Evolutionary conservation across 2,113 vertebrate species (phyloP).

Genomic region (Thalassarche chlororhynchos): DNA sequence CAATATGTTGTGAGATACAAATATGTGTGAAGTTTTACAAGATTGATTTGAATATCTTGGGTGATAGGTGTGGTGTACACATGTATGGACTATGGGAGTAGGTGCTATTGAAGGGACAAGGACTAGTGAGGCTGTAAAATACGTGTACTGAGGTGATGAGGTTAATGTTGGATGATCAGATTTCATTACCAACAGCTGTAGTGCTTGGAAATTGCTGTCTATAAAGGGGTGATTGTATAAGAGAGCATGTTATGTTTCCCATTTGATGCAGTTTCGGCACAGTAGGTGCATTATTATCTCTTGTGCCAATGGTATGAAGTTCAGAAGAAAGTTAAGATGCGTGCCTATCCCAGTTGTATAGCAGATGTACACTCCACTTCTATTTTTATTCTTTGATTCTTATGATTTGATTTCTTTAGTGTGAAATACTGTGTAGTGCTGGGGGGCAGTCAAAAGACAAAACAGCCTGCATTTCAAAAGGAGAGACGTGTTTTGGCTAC

Average conservation of each 20-base stretch:
- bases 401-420: neutral
- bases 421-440: neutral
- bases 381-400: neutral
- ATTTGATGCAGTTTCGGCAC: neutral
- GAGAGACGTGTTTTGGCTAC: neutral
- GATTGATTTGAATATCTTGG: neutral
- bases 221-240: neutral
- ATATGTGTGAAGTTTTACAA: neutral
- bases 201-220: neutral
- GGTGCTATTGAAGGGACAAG: neutral
- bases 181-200: neutral
- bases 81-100: neutral
- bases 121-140: neutral
- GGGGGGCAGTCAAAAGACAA: neutral
- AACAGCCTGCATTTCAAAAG: slow-evolving; percentile 10
- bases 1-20: neutral
- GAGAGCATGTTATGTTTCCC: neutral
- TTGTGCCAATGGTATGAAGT: neutral
- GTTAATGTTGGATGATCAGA: neutral
- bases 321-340: neutral
- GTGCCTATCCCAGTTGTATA: neutral
- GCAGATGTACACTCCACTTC: neutral
- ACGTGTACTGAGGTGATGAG: neutral
- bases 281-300: neutral
- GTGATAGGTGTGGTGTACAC: neutral